These are phyloP conservation scores for Manis crassicaudata DNA, from an alignment of 2,797 vertebrate genomes.

Conservation along the genomic window DNA sequence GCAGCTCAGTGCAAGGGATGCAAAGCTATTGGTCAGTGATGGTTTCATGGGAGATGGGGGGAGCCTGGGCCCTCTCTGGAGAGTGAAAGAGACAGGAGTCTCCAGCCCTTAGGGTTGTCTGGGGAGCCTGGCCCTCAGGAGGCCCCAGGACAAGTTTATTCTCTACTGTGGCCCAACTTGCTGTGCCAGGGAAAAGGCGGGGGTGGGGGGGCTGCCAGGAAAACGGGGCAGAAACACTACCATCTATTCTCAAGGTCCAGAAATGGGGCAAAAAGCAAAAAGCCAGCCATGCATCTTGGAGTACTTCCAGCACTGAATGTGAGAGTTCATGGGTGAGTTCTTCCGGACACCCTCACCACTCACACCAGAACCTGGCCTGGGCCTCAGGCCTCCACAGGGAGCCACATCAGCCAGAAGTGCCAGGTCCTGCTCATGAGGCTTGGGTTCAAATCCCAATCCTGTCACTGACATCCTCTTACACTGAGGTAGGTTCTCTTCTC, in stretches of 20 bases:
- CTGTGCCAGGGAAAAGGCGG: not conserved
- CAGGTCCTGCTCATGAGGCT: not conserved
- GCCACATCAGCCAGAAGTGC: not conserved
- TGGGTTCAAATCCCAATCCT: not conserved
- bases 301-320: slow-evolving; percentile 40
- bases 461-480: not conserved
- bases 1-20: not conserved
- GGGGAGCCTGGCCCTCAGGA: not conserved
- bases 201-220: not conserved
- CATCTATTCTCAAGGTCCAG: not conserved
- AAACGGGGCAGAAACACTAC: not conserved
- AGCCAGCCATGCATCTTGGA: not conserved
- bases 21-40: not conserved
- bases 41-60: not conserved
- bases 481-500: not conserved
- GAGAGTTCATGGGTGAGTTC: not conserved
- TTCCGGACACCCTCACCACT: not conserved
- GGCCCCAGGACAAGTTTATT: not conserved
- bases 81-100: not conserved
- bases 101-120: no score
- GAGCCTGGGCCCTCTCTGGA: not conserved
- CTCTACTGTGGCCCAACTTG: not conserved
- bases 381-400: not conserved
- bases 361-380: not conserved
- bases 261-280: slow-evolving; percentile 39